Evolutionary conservation across 2,113 vertebrate species (phyloP).

Genomic region (Thalassoma bifasciatum): DNA sequence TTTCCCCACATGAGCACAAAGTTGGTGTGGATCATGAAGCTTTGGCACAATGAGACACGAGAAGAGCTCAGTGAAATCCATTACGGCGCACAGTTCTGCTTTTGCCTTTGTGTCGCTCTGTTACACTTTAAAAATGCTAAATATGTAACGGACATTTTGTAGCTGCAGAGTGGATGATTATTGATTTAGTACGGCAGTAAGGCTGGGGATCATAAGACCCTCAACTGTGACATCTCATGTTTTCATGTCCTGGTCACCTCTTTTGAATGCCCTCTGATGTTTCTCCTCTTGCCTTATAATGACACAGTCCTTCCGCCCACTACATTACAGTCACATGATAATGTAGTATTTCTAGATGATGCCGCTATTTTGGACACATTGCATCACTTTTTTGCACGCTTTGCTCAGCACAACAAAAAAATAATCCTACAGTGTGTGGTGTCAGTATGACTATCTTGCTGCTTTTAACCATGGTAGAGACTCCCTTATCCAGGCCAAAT

Average conservation of each 20-base stretch:
- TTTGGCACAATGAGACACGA: conserved; percentile 45
- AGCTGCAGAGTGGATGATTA: conserved; percentile 58
- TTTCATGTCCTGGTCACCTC: neutral
- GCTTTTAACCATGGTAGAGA: no score
- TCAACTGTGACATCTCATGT: conserved; percentile 42
- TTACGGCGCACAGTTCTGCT: conserved; percentile 44
- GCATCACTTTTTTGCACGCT: no score
- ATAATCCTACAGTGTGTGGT: no score
- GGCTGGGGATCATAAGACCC: conserved; percentile 63
- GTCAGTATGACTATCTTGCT: no score
- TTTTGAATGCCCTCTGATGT: conserved; percentile 19
- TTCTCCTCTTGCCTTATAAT: neutral
- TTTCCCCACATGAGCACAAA: conserved; percentile 59
- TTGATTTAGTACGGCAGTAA: conserved; percentile 57
- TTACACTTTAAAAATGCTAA: conserved; percentile 36
- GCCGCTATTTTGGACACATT: no score
- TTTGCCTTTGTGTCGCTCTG: conserved; percentile 42
- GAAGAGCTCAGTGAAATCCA: conserved; percentile 38
- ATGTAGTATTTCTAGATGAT: neutral
- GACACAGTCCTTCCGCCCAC: conserved; percentile 17
- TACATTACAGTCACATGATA: neutral
- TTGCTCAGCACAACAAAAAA: no score
- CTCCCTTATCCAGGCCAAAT: no score
- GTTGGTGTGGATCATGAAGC: conserved; percentile 36
- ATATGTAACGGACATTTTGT: conserved; percentile 60